phyloP scores from a whole-genome alignment of 2,113 vertebrate species.

The Chinchilla lanigera region DNA sequence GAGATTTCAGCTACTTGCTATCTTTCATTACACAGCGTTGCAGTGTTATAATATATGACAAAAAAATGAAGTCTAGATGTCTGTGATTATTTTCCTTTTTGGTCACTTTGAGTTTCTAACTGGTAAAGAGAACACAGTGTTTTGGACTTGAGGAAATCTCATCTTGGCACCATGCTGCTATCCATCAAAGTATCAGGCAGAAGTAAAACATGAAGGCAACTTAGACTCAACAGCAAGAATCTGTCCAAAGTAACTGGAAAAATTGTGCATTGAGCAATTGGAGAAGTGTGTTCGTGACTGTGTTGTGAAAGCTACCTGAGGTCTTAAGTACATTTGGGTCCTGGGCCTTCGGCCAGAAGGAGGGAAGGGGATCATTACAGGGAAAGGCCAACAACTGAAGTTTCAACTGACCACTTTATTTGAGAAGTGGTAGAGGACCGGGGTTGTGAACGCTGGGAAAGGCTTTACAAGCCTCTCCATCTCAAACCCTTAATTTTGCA shows the following conservation, averaged over 20 bases:
- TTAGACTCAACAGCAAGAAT: background rate
- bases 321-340: background rate
- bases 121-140: slow-evolving; percentile 38
- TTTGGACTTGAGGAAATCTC: background rate
- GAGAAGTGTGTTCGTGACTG: background rate
- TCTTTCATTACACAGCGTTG: background rate
- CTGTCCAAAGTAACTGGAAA: background rate
- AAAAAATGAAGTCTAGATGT: slow-evolving; percentile 5
- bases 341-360: background rate
- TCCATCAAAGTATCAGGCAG: background rate
- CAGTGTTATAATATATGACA: background rate
- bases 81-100: background rate
- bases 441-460: background rate
- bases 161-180: background rate
- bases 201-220: background rate
- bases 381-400: background rate
- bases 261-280: background rate
- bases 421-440: background rate
- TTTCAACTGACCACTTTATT: background rate
- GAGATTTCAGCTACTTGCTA: background rate
- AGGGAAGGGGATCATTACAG: fast-evolving
- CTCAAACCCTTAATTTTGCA: background rate
- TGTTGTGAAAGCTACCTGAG: background rate
- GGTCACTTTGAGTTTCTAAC: slow-evolving; percentile 9
- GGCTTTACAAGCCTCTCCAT: background rate